A percentile compares a stretch with the other conserved stretches of the same genome.
Conservation (phyloP, 2,888 invertebrate genomes). For the Rhimphoctona megacephalus region DNA sequence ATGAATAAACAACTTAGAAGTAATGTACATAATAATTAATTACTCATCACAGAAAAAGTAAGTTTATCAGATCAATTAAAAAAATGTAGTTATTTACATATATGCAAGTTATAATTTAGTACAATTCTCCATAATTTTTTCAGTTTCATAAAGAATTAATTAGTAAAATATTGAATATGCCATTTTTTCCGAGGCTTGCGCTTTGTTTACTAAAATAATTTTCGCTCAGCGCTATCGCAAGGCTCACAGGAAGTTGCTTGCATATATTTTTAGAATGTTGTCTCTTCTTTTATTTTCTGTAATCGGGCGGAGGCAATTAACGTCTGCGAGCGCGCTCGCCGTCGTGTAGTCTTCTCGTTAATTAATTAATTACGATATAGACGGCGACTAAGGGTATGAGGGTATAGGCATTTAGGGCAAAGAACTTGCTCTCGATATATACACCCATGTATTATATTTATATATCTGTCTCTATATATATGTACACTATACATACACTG, state of each 20-base stretch:
- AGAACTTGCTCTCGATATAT: constrained; percentile 12
- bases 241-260: not conserved
- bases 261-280: constrained; percentile 32
- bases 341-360: constrained; percentile 56
- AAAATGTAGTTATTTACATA: too few relatives aligned
- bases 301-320: constrained; percentile 49
- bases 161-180: not conserved
- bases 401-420: constrained; percentile 3
- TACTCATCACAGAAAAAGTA: too few relatives aligned
- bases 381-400: constrained; percentile 22
- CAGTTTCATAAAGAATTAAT: not conserved
- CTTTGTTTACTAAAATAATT: constrained; percentile 10
- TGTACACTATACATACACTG: constrained; percentile 42
- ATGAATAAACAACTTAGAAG: too few relatives aligned
- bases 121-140: not conserved
- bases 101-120: too few relatives aligned
- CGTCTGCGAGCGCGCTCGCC: constrained; percentile 34
- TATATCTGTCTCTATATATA: not conserved
- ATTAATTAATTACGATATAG: constrained; percentile 63
- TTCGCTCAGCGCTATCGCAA: not conserved
- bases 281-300: not conserved
- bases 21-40: too few relatives aligned
- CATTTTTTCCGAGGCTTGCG: not conserved
- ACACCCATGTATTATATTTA: not conserved
- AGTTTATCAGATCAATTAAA: too few relatives aligned